Evolutionary conservation across 2,113 vertebrate genomes (phyloP).

Genomic region (Puffinus mauretanicus): DNA sequence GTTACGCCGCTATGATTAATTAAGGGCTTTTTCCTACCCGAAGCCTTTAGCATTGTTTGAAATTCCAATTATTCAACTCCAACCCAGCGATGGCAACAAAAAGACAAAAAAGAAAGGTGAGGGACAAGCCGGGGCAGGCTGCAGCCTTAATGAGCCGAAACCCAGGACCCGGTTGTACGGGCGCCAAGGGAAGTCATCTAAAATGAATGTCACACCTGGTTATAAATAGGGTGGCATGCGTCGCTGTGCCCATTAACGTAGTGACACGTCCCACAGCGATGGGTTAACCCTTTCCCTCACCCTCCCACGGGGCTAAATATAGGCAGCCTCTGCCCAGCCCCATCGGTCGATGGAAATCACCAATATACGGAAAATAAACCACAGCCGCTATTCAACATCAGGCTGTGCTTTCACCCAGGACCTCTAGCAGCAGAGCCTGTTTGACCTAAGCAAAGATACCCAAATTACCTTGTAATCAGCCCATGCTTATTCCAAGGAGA

Average conservation of each 20-base stretch:
- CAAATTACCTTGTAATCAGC: background rate
- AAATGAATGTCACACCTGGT: slow-evolving; percentile 12
- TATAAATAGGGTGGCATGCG: slow-evolving; percentile 30
- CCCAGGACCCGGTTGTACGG: background rate
- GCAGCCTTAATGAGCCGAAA: background rate
- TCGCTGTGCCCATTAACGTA: background rate
- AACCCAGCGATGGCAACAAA: background rate
- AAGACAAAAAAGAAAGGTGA: background rate
- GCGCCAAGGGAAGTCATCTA: background rate
- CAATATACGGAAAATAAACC: background rate
- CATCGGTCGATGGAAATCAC: background rate
- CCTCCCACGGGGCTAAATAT: rapidly evolving
- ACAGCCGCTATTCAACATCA: background rate
- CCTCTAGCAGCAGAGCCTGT: background rate
- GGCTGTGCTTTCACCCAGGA: background rate
- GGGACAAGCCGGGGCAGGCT: background rate
- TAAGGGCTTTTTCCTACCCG: background rate
- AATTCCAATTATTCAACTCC: background rate
- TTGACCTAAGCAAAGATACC: background rate
- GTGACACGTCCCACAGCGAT: background rate
- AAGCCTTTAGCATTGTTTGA: background rate
- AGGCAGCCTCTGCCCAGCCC: background rate
- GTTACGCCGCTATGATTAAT: background rate
- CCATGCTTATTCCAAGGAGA: rapidly evolving
- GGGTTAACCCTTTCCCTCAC: background rate